A percentile compares a stretch with the other conserved stretches of the same genome.
These are phyloP conservation scores for Amblyjoppa fuscipennis DNA, from an alignment of 2,888 invertebrate species.

Conservation along the genomic window DNA sequence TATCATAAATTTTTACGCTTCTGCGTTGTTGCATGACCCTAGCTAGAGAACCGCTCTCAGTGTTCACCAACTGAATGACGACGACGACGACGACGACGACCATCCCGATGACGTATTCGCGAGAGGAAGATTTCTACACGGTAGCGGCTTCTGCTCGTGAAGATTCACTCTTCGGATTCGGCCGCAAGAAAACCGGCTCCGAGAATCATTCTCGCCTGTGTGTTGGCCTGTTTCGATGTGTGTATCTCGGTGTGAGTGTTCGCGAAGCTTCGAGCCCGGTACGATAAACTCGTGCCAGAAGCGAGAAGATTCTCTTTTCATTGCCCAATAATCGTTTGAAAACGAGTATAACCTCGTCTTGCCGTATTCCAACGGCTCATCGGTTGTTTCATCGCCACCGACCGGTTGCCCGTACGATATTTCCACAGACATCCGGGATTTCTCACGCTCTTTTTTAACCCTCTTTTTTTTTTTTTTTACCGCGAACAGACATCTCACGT, in stretches of 20 bases:
- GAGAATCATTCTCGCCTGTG: background rate
- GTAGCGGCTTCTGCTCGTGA: slow-evolving; percentile 43
- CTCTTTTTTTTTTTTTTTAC: slow-evolving; percentile 29
- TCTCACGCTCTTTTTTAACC: background rate
- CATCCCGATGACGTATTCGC: slow-evolving; percentile 34
- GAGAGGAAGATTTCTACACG: slow-evolving; percentile 23
- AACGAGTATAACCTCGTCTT: slow-evolving; percentile 53
- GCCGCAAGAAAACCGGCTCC: slow-evolving; percentile 61
- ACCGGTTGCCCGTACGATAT: slow-evolving; percentile 36
- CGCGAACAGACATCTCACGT: background rate
- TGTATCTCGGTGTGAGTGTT: background rate
- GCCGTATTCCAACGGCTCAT: slow-evolving; percentile 7
- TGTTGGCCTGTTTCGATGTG: background rate
- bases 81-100: slow-evolving; percentile 48
- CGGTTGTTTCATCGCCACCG: slow-evolving; percentile 44
- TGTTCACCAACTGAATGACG: slow-evolving; percentile 35
- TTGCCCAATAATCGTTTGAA: slow-evolving; percentile 69
- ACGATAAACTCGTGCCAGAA: slow-evolving; percentile 67
- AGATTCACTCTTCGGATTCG: slow-evolving; percentile 51
- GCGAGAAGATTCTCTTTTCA: slow-evolving; percentile 65
- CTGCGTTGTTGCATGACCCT: background rate
- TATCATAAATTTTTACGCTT: background rate
- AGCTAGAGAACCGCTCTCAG: background rate
- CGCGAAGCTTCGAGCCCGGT: slow-evolving; percentile 31
- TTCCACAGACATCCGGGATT: slow-evolving; percentile 10